Evolutionary conservation across 2,797 vertebrate genomes (phyloP).

Genomic region (Stomatorhinus walkeri): DNA sequence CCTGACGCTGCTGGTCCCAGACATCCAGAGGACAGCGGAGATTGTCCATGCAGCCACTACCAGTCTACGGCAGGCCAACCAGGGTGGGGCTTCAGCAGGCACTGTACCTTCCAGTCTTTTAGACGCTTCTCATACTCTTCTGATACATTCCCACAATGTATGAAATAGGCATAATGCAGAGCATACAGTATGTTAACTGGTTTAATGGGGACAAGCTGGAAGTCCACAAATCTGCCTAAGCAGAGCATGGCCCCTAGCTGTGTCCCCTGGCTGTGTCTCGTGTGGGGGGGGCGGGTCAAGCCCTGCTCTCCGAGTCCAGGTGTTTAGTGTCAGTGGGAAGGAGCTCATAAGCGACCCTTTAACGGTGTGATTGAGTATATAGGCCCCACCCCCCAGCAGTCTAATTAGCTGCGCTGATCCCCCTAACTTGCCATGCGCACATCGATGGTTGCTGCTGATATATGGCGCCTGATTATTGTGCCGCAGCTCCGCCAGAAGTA

Average conservation of each 20-base stretch:
- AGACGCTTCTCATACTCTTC: background rate
- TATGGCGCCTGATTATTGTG: constrained; percentile 36
- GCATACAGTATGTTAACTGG: background rate
- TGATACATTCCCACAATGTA: background rate
- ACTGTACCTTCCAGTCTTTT: background rate
- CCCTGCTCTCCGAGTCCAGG: background rate
- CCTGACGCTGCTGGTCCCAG: constrained; percentile 89
- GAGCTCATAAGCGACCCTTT: constrained; percentile 28
- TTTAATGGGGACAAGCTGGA: background rate
- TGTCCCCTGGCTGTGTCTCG: background rate
- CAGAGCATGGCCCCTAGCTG: background rate
- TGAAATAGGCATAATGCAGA: background rate
- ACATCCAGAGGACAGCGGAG: constrained; percentile 95
- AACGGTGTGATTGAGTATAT: constrained; percentile 29
- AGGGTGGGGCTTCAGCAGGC: constrained; percentile 58
- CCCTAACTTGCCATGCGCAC: constrained; percentile 16
- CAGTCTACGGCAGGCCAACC: constrained; percentile 85
- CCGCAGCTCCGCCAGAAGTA: constrained; percentile 40
- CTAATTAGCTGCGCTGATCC: constrained; percentile 30
- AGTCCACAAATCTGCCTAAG: background rate
- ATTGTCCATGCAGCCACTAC: constrained; percentile 89
- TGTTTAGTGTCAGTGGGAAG: constrained; percentile 41
- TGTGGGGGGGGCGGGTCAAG: background rate
- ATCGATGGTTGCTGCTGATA: constrained; percentile 27
- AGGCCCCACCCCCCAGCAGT: constrained; percentile 17